Base-by-base conservation (phyloP, 2,888 invertebrate species). In the Podabrus alpinus region DNA sequence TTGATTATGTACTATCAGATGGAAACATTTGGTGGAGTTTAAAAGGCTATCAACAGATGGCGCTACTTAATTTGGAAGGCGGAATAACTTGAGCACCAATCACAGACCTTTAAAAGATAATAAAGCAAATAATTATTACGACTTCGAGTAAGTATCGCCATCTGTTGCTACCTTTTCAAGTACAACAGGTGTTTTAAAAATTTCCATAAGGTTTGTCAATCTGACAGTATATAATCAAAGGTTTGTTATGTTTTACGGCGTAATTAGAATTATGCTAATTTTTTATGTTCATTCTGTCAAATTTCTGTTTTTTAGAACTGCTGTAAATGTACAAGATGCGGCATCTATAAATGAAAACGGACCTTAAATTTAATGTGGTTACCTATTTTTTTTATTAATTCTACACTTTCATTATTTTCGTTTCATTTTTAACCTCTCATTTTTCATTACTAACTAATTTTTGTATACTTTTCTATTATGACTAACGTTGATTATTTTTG, bases 361-460 rank as follows among this genome's bases (percentile, higher is more conserved):
- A 45, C n/a, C 13, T 45, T 45, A 64, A 64, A 19, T 9, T 64
- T 17, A 19, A 19, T 64, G 62, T 64, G 19, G 21, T n/a, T 64
- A 13, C 21, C 21, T 62, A 19, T 64, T 15, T 64, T 19, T 19
- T 64, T n/a, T n/a, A n/a, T 1, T 19, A n/a, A 19, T 16, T 61
- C 16, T 68, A 15, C 67, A 66, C 70, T 61, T 72, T n/a, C 73
- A n/a, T n/a, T n/a, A n/a, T n/a, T n/a, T 45, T 45, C 11, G 13
- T 1, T 29, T 29, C n/a, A n/a, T 45, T 45, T n/a, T 45, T 45
- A 45, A 45, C 45, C 1, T 45, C 0, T 45, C n/a, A 45, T n/a
- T 45, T 45, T 45, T 45, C 45, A 45, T 45, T 45, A 45, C 45
- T 45, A 45, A 45, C 45, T 7, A 13, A 13, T n/a, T 24, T 15